Base-by-base conservation (phyloP, 1,140 invertebrate genomes). In the fruit fly (Drosophila melanogaster) region DNA sequence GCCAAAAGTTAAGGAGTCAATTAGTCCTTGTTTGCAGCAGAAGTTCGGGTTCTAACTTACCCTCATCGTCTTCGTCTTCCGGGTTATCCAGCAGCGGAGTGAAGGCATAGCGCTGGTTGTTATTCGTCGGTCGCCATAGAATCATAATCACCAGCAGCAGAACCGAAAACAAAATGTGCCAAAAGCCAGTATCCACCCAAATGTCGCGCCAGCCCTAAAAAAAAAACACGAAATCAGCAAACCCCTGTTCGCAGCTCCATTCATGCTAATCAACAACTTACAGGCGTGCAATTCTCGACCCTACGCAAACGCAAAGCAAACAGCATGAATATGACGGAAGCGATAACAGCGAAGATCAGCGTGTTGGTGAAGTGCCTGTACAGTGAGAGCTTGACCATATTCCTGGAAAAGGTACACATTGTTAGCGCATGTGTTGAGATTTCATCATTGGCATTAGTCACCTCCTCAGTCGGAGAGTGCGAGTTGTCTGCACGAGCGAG, bases 351-450 rank as follows among this genome's bases (percentile, higher is more conserved):
- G 92, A 98, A 97, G 84, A 97, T 96, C 59, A 99, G 93, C 12
- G 97, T 97, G 93, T 98, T 98, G 35, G 97, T 98, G 92, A 99
- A 99, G 93, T 98, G 97, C 76, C 95, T 94, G 93, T 98, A 99
- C 40, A 99, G 92, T 14, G 95, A 94, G n/a, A 98, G 92, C 93
- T 99, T 99, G 58, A 98, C 96, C 86, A 97, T 93, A 92, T 97
- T 97, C 90, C 95, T 95, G 92, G 47, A 94, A 93, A 67, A 90
- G 40, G 70, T 12, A 51, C 12, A 14, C 44, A 43, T 10, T 12
- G 14, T 47, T 43, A 8, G 12, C 19, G 19, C 10, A 44, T 15
- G 24, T 46, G 35, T 76, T 54, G 6, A 2, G n/a, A 12, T n/a
- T 24, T 37, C 4, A 15, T 10, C 11, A 14, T n/a, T 38, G 3